Evolutionary conservation across 2,888 invertebrate genomes (phyloP).

Genomic region (Perdita meconis): DNA sequence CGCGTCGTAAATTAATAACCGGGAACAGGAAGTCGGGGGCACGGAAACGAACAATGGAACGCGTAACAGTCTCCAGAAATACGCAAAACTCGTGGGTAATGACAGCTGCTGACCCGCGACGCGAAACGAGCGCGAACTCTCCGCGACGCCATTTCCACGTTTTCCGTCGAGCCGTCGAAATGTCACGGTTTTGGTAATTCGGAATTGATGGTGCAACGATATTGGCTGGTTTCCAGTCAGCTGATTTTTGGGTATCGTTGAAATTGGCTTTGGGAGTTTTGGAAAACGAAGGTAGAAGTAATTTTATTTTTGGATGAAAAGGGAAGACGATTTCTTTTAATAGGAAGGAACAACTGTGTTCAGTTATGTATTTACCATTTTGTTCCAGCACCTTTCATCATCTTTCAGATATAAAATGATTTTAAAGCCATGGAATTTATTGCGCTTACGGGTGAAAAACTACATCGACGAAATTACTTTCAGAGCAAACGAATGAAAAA

Average conservation of each 20-base stretch:
- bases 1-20: conserved; percentile 48
- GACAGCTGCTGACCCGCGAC: neutral
- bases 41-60: conserved; percentile 15
- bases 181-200: neutral
- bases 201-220: conserved; percentile 3
- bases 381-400: no score
- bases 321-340: no score
- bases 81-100: conserved; percentile 3
- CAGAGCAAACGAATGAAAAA: no score
- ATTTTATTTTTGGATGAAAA: no score
- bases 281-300: no score
- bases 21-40: conserved; percentile 19
- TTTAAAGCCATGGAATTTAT: no score
- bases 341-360: no score
- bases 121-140: neutral
- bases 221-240: neutral
- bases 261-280: neutral
- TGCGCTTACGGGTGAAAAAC: no score
- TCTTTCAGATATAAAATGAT: no score
- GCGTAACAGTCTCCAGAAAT: conserved; percentile 28
- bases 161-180: neutral
- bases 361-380: no score
- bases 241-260: neutral
- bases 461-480: no score
- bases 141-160: neutral